phyloP scores from a whole-genome alignment of 2,888 invertebrate genomes.

The Platycheirus rosarum region DNA sequence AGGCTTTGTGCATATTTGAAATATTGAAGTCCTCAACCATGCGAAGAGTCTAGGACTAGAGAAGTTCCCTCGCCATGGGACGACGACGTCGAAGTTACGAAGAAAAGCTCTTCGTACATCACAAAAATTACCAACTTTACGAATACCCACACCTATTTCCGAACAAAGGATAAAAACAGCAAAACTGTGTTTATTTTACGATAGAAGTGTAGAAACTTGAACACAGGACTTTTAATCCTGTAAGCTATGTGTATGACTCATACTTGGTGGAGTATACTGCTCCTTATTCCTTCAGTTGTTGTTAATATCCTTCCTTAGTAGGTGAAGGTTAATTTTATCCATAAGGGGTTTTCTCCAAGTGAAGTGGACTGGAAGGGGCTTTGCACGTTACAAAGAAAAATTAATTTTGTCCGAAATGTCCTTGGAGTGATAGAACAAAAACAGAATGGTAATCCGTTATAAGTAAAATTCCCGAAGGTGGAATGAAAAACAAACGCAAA shows the following conservation, averaged over 20 bases:
- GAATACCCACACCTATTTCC: neutral
- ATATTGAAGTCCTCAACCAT: slow-evolving; percentile 41
- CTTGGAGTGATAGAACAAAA: slow-evolving; percentile 61
- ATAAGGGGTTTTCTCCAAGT: slow-evolving; percentile 9
- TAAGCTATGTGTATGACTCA: slow-evolving; percentile 24
- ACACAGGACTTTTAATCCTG: slow-evolving; percentile 7
- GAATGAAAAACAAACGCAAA: slow-evolving; percentile 29
- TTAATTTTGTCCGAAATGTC: slow-evolving; percentile 47
- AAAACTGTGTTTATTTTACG: slow-evolving; percentile 42
- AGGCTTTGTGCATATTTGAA: slow-evolving; percentile 28
- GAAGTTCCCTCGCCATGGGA: neutral
- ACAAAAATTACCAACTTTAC: slow-evolving; percentile 41
- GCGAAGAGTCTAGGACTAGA: neutral
- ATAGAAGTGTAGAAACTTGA: slow-evolving; percentile 41
- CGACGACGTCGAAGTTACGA: neutral
- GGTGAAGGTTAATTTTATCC: slow-evolving; percentile 70
- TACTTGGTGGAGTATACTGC: slow-evolving; percentile 1
- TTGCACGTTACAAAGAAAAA: slow-evolving; percentile 53
- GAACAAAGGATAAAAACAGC: slow-evolving; percentile 18
- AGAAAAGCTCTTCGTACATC: slow-evolving; percentile 21
- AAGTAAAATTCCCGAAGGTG: slow-evolving; percentile 65
- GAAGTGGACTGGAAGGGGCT: slow-evolving; percentile 32
- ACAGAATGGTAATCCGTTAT: slow-evolving; percentile 63
- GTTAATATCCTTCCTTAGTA: slow-evolving; percentile 50
- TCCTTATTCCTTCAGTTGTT: neutral